A percentile compares a stretch with the other conserved stretches of the same genome.
These are phyloP conservation scores for Lepus timidus DNA, from an alignment of 2,113 vertebrate genomes.

Conservation along the genomic window DNA sequence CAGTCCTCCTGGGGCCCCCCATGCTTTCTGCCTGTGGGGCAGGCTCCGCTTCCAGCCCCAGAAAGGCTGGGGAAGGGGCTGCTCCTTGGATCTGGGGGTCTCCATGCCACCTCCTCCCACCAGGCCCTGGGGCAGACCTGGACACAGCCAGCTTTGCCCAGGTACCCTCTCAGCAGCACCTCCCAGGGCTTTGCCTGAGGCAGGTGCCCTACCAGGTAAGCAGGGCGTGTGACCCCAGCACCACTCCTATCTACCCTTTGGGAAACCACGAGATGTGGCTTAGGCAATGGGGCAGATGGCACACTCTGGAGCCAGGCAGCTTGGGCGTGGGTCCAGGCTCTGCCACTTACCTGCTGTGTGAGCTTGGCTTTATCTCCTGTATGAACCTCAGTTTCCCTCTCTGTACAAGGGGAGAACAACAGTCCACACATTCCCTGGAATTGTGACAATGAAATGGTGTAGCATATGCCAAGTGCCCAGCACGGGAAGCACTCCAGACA, in stretches of 20 bases:
- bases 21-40: neutral
- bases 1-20: neutral
- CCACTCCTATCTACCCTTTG: neutral
- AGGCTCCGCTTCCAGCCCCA: neutral
- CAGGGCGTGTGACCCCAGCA: neutral
- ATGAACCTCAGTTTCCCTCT: neutral
- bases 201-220: no score
- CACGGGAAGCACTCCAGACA: neutral
- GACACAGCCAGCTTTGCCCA: neutral
- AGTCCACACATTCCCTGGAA: neutral
- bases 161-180: neutral
- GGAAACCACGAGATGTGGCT: neutral
- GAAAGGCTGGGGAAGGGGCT: neutral
- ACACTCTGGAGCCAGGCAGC: neutral
- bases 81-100: neutral
- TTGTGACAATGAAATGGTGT: conserved; percentile 17
- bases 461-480: neutral
- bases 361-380: neutral
- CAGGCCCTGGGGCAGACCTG: neutral
- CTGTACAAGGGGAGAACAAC: neutral
- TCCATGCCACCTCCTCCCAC: neutral
- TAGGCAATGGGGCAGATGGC: neutral
- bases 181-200: neutral
- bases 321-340: neutral
- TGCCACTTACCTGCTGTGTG: neutral